Conservation (phyloP, 2,113 vertebrate genomes). For the Sapayoa aenigma region DNA sequence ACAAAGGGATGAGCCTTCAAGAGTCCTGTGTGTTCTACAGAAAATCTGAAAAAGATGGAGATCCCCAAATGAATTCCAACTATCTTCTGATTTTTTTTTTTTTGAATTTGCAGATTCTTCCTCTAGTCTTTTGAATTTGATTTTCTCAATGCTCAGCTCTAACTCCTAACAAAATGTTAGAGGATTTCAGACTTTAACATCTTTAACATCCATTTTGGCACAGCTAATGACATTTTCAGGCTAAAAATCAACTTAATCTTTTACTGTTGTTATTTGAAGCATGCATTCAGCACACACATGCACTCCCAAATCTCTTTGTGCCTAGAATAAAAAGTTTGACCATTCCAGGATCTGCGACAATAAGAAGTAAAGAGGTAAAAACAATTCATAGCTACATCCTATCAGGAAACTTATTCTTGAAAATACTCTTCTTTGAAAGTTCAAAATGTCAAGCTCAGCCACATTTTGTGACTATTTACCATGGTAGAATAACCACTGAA, state of each 20-base stretch:
- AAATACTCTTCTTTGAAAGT: neutral
- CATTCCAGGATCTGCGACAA: neutral
- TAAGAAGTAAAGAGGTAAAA: neutral
- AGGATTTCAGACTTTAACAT: conserved; percentile 20
- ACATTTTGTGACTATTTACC: neutral
- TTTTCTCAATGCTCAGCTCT: conserved; percentile 2
- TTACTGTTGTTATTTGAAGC: conserved; percentile 16
- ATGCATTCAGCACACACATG: neutral
- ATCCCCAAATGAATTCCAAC: neutral
- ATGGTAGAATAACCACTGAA: neutral
- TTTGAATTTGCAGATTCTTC: neutral
- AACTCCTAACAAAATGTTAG: conserved; percentile 41
- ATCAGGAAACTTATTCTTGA: neutral
- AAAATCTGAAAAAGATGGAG: conserved; percentile 22
- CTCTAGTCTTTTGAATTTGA: neutral
- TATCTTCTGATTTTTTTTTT: neutral
- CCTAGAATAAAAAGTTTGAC: neutral
- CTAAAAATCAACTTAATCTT: neutral
- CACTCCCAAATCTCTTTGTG: neutral
- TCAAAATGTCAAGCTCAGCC: neutral
- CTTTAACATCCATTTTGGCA: conserved; percentile 23
- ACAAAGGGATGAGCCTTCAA: neutral
- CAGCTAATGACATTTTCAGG: neutral
- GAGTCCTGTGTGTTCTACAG: neutral
- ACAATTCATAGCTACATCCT: neutral